A percentile compares a stretch with the other conserved stretches of the same genome.
These are phyloP conservation scores for Megalonaias nervosa DNA, from an alignment of 1,140 invertebrate species.

Conservation along the genomic window DNA sequence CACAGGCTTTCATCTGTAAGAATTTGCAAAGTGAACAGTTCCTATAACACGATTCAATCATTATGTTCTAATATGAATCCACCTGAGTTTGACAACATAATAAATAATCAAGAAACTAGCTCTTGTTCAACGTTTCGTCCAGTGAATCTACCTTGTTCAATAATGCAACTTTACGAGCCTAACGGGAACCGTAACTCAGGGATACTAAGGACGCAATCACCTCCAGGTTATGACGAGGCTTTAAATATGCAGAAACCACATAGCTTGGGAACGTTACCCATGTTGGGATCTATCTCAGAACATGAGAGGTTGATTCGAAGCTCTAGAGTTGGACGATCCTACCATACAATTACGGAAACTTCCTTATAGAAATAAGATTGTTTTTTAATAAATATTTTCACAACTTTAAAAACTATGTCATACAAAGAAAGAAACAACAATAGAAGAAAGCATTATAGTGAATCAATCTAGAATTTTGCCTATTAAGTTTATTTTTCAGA, in stretches of 20 bases:
- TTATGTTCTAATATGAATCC: background rate
- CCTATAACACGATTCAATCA: constrained; percentile 3
- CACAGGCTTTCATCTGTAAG: constrained; percentile 8
- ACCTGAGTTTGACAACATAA: background rate
- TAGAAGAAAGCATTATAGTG: too few species aligned
- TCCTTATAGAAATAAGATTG: too few species aligned
- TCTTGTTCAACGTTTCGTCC: background rate
- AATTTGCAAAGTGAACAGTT: background rate
- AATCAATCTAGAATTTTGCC: too few species aligned
- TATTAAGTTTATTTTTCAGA: too few species aligned
- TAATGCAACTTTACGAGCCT: constrained; percentile 3
- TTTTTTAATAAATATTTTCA: too few species aligned
- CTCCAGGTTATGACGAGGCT: constrained; percentile 38
- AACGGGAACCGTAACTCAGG: background rate
- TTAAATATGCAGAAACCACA: constrained; percentile 36
- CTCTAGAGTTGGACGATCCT: too few species aligned
- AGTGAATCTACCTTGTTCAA: background rate
- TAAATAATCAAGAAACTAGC: background rate
- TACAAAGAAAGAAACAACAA: too few species aligned
- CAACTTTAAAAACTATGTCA: too few species aligned
- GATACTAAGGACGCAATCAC: constrained; percentile 16
- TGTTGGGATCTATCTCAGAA: too few species aligned
- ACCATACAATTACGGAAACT: too few species aligned
- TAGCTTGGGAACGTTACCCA: background rate
- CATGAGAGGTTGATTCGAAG: too few species aligned